Percentiles rank a stretch among this genome's conserved stretches.
phyloP scores from a whole-genome alignment of 2,888 invertebrate genomes.

The Halocaridina rubra region DNA sequence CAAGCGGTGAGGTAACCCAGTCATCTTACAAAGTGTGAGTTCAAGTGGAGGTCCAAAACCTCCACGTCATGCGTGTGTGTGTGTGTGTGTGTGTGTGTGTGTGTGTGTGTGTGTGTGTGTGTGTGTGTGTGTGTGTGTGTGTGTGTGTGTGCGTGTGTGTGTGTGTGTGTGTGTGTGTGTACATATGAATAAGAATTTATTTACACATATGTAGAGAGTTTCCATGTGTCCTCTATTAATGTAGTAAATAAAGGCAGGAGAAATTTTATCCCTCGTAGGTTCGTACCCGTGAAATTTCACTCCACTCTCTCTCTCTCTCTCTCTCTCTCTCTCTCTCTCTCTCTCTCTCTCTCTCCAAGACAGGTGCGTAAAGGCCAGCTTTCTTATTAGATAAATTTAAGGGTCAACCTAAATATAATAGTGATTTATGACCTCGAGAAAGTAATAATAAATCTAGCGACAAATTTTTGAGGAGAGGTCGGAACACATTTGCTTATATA shows the following conservation, averaged over 20 bases:
- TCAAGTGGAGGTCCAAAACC: too few species aligned
- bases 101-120: not conserved
- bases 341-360: not conserved
- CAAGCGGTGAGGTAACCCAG: too few species aligned
- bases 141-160: not conserved
- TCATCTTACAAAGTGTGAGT: too few species aligned
- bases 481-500: not conserved
- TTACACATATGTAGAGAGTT: not conserved
- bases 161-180: not conserved
- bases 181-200: not conserved
- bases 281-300: not conserved
- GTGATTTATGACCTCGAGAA: too few species aligned
- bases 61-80: too few species aligned
- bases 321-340: not conserved
- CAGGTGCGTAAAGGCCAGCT: too few species aligned
- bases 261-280: not conserved
- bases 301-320: not conserved
- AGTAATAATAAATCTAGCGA: too few species aligned
- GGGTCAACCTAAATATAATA: too few species aligned
- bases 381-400: too few species aligned
- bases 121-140: not conserved
- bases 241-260: not conserved
- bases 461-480: too few species aligned
- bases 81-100: not conserved
- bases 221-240: not conserved